phyloP scores from a whole-genome alignment of 2,888 invertebrate genomes.

The Aleiodes testaceus region DNA sequence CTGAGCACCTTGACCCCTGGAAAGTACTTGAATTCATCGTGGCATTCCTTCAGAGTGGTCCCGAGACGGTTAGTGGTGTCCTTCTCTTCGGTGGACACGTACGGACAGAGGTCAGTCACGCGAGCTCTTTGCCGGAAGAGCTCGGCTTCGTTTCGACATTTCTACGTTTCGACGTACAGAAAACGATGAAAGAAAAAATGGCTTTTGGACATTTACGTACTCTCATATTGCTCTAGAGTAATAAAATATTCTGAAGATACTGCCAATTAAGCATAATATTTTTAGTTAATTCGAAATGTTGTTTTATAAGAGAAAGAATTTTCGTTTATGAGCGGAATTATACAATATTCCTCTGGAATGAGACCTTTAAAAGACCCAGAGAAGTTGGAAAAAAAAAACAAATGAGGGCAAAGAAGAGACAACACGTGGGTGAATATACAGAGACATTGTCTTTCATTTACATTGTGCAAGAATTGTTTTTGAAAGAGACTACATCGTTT shows the following conservation, averaged over 20 bases:
- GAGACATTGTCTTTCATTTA: background rate
- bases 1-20: constrained; percentile 27
- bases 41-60: constrained; percentile 21
- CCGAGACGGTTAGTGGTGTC: constrained; percentile 19
- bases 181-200: background rate
- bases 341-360: background rate
- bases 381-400: constrained; percentile 4
- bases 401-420: constrained; percentile 5
- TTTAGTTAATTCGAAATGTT: no score
- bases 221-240: background rate
- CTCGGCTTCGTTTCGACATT: constrained; percentile 19
- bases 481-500: constrained; percentile 3
- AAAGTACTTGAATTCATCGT: constrained; percentile 19
- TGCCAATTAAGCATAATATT: background rate
- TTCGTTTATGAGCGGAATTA: background rate
- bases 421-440: constrained; percentile 12
- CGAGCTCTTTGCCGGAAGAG: constrained; percentile 19
- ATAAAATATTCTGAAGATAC: background rate
- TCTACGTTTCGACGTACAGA: background rate
- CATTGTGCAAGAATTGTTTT: constrained; percentile 27
- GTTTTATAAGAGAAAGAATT: no score
- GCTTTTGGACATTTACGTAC: constrained; percentile 21
- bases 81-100: constrained; percentile 19
- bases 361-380: background rate
- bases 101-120: constrained; percentile 30